Conservation (phyloP, 2,797 vertebrate species). For the Cheirogaleus major region DNA sequence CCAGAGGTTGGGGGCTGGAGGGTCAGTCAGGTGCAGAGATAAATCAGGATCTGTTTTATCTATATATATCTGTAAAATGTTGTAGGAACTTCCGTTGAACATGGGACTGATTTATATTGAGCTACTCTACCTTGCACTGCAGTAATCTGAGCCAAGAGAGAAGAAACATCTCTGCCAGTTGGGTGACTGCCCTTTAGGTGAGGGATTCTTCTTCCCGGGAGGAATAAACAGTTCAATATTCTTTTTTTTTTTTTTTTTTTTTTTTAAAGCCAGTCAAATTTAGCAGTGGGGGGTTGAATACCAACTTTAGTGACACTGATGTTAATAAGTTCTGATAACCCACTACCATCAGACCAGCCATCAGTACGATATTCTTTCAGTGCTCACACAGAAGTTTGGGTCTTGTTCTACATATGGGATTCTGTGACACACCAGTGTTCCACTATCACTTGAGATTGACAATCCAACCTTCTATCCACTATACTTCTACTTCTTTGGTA, state of each 20-base stretch:
- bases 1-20: too few relatives aligned
- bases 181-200: not conserved
- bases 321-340: too few relatives aligned
- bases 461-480: not conserved
- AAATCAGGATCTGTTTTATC: too few relatives aligned
- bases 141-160: not conserved
- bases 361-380: not conserved
- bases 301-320: too few relatives aligned
- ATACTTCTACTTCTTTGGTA: not conserved
- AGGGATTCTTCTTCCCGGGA: not conserved
- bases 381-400: not conserved
- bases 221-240: not conserved
- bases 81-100: slow-evolving; percentile 41
- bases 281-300: too few relatives aligned
- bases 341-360: too few relatives aligned
- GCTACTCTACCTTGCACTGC: not conserved
- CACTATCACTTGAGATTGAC: not conserved
- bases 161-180: not conserved
- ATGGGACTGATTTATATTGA: not conserved
- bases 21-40: not conserved
- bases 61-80: not conserved
- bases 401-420: not conserved
- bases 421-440: not conserved
- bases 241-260: not conserved
- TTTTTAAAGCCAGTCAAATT: too few relatives aligned